These are phyloP conservation scores for Crambe crambe DNA, from an alignment of 37 sponge, comb jelly and placozoan genomes.

Conservation along the genomic window DNA sequence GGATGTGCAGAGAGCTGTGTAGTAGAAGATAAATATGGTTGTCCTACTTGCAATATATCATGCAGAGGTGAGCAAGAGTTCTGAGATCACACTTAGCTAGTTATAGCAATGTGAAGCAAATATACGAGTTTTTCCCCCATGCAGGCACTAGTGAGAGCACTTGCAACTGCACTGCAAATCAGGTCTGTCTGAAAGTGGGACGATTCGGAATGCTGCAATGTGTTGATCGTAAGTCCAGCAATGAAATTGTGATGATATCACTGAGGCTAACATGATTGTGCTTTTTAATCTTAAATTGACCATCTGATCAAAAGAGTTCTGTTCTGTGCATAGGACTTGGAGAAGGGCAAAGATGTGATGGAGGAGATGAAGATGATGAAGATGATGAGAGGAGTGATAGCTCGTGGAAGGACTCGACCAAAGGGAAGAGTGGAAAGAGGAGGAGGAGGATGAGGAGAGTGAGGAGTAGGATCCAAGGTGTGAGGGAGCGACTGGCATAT, in stretches of 20 bases:
- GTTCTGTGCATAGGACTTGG: not conserved
- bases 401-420: not conserved
- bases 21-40: conserved; percentile 7
- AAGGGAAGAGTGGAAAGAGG: not conserved
- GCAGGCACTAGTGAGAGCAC: not conserved
- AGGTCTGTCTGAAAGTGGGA: conserved; percentile 13
- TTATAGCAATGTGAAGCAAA: too few relatives aligned
- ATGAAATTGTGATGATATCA: not conserved
- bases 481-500: not conserved
- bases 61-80: conserved; percentile 10
- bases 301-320: not conserved
- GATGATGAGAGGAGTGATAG: not conserved
- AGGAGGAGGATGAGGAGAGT: not conserved
- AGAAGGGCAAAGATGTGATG: conserved; percentile 8
- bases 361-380: not conserved
- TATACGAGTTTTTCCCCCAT: not conserved
- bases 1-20: conserved; percentile 1
- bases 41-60: conserved; percentile 10
- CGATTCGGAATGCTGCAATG: not conserved
- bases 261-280: not conserved
- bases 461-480: conserved; percentile 10
- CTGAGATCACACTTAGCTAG: too few relatives aligned
- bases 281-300: not conserved
- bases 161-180: conserved; percentile 2
- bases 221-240: conserved; percentile 15